Conservation (phyloP, 1,140 invertebrate species). For the Platyscapa corneri region DNA sequence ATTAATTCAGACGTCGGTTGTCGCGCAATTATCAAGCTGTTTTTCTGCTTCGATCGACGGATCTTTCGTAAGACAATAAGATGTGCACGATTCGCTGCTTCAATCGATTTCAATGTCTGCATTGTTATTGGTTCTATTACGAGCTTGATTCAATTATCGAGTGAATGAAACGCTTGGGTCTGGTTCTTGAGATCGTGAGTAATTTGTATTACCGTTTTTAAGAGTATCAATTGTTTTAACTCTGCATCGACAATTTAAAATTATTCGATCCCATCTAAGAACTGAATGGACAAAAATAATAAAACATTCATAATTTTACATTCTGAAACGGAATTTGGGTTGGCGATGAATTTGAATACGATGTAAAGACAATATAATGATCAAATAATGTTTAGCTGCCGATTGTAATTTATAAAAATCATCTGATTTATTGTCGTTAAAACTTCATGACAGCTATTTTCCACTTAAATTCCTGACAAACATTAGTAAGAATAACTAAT, state of each 20-base stretch:
- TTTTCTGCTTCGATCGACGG: too few relatives aligned
- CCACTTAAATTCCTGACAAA: too few relatives aligned
- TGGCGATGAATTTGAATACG: background rate
- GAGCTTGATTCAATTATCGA: too few relatives aligned
- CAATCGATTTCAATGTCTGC: too few relatives aligned
- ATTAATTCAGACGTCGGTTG: background rate
- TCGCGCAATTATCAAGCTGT: background rate
- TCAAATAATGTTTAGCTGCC: background rate
- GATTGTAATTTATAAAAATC: too few relatives aligned
- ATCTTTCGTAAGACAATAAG: background rate
- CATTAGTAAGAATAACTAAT: too few relatives aligned
- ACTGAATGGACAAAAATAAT: background rate
- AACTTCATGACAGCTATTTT: too few relatives aligned
- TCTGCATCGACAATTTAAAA: background rate
- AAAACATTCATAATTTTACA: background rate
- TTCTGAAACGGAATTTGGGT: background rate
- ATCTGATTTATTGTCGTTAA: too few relatives aligned
- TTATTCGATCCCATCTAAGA: background rate
- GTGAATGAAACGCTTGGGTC: too few relatives aligned
- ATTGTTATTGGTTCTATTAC: too few relatives aligned
- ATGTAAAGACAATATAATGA: background rate
- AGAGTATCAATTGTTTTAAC: background rate
- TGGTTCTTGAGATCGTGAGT: background rate
- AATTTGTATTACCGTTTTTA: background rate
- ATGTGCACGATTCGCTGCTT: too few relatives aligned